These are phyloP conservation scores for Leptinotarsa rubiginosa DNA, from an alignment of 2,888 invertebrate species.

Conservation along the genomic window DNA sequence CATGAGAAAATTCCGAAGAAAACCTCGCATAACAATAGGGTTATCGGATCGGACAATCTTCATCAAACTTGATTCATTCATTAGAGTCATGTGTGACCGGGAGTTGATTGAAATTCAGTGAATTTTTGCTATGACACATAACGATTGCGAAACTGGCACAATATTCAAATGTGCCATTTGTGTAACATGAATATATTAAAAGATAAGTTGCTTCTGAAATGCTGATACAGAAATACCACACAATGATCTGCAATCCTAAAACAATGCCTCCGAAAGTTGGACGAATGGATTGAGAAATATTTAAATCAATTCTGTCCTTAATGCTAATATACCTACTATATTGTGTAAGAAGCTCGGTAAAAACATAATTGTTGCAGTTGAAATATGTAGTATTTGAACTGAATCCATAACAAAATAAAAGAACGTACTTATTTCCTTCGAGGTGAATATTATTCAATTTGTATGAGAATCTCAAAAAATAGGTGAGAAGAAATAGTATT, in stretches of 20 bases:
- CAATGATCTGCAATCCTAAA: background rate
- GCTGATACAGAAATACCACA: background rate
- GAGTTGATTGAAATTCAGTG: slow-evolving; percentile 4
- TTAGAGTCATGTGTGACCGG: background rate
- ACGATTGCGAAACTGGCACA: background rate
- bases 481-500: no score
- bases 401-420: no score
- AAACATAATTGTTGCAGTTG: background rate
- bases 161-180: background rate
- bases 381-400: background rate
- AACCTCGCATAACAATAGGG: slow-evolving; percentile 5
- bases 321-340: background rate
- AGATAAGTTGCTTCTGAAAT: slow-evolving; percentile 10
- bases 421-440: no score
- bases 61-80: background rate
- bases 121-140: background rate
- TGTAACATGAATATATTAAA: background rate
- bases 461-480: no score
- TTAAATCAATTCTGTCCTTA: background rate
- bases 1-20: slow-evolving; percentile 12
- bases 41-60: background rate
- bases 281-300: background rate
- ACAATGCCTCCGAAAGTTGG: background rate
- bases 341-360: background rate
- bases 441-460: no score